Percentiles rank a stretch among this genome's conserved stretches.
Conservation (phyloP, 1,140 invertebrate species). For the Drosophila busckii region DNA sequence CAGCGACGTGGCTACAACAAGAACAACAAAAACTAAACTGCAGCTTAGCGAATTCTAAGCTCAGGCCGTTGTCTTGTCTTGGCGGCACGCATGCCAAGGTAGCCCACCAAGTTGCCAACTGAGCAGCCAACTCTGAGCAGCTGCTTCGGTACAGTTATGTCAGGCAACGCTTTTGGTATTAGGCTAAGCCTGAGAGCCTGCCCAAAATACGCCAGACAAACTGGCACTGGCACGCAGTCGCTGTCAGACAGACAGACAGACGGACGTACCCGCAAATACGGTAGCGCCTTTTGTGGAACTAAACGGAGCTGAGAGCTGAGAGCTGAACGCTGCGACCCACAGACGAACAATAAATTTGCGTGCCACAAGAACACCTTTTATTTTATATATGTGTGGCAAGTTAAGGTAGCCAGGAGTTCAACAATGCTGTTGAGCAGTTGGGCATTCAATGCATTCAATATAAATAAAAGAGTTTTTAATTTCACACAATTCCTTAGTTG, state of each 20-base stretch:
- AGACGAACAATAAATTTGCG: slow-evolving; percentile 75
- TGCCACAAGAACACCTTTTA: slow-evolving; percentile 68
- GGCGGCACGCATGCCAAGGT: slow-evolving; percentile 19
- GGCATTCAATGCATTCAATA: too few species aligned
- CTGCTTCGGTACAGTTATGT: slow-evolving; percentile 64
- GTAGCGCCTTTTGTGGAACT: slow-evolving; percentile 66
- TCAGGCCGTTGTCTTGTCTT: slow-evolving; percentile 2
- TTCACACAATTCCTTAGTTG: too few species aligned
- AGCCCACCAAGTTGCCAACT: too few species aligned
- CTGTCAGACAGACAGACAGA: slow-evolving; percentile 23
- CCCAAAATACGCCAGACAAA: slow-evolving; percentile 68
- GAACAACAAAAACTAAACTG: too few species aligned
- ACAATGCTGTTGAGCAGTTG: too few species aligned
- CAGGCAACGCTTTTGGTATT: slow-evolving; percentile 72
- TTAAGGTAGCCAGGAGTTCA: too few species aligned
- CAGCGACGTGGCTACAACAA: slow-evolving; percentile 60
- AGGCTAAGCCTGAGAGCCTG: too few species aligned
- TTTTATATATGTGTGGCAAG: not conserved
- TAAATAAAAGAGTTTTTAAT: too few species aligned
- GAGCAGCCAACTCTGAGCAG: slow-evolving; percentile 6
- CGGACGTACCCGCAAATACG: too few species aligned
- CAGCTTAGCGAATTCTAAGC: too few species aligned
- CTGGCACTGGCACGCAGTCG: slow-evolving; percentile 58
- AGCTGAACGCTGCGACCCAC: slow-evolving; percentile 30
- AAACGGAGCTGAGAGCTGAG: slow-evolving; percentile 20